Evolutionary conservation across 2,888 invertebrate genomes (phyloP), one percentile per base, ranked within the genome.

Genomic region (Dryadula phaetusa): DNA sequence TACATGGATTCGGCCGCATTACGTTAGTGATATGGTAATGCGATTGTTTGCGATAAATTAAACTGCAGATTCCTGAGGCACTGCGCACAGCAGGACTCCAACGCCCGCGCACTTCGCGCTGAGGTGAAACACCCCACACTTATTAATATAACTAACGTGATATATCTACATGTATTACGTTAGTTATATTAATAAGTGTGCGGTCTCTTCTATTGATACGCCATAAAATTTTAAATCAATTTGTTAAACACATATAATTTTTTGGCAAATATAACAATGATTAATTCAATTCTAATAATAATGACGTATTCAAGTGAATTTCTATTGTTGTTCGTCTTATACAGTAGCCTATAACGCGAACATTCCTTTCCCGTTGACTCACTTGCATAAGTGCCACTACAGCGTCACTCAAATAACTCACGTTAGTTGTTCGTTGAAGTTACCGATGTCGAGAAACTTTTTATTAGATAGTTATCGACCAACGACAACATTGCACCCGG

Each of bases 11-110:
- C 86, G 83, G 81, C 83, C 84, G 86, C 86, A 85, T 91, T 87
- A 87, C 87, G 87, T 89, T 89, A 88, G 88, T 88, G 88, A 88
- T 92, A 92, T 92, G 91, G 88, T 92, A 92, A 92, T 92, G 90
- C 88, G 90, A 88, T 90, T 91, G 90, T 91, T 87, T 69, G 72
- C 70, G 70, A 73, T 73, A 73, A 73, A 92, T 92, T 91, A 90
- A 86, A 85, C 82, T 79, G 82, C 81, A 76, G 80, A 81, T 79
- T 77, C 81, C 80, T 74, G 81, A 79, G 79, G 75, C 77, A 79
- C 83, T 82, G 76, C 76, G 77, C 89, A 72, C 91, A 87, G 91
- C 91, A 82, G 91, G 92, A 76, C 75, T 75, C 79, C 84, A 80
- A 84, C 86, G 86, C 85, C 74, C 81, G 84, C 85, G 85, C 84